Evolutionary conservation across 1,140 invertebrate species (phyloP).

Genomic region (Bactericera cockerelli): DNA sequence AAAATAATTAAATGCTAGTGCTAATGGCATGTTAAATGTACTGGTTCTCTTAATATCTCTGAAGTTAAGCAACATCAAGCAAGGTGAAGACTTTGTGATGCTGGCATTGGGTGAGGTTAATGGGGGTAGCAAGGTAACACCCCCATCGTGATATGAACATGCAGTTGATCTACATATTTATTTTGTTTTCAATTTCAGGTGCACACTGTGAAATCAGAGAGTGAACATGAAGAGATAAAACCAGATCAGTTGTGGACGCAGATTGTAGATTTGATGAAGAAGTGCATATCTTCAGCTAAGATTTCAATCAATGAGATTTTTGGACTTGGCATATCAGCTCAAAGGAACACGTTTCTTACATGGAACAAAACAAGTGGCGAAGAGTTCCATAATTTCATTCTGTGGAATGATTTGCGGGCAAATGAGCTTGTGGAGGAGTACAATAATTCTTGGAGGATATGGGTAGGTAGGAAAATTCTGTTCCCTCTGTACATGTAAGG

Average conservation of each 20-base stretch:
- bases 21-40: no score
- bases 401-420: conserved; percentile 87
- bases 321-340: conserved; percentile 72
- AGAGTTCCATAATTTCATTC: conserved; percentile 84
- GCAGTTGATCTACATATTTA: no score
- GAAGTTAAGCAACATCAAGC: no score
- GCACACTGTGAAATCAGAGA: conserved; percentile 44
- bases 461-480: conserved; percentile 37
- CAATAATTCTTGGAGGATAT: conserved; percentile 68
- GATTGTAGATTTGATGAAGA: conserved; percentile 47
- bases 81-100: no score
- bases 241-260: conserved; percentile 67
- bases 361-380: conserved; percentile 70
- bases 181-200: no score
- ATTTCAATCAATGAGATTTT: conserved; percentile 42
- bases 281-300: conserved; percentile 39
- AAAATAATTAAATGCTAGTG: no score
- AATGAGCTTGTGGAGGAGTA: conserved; percentile 61
- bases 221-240: conserved; percentile 73
- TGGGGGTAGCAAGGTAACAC: no score
- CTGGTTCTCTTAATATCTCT: no score
- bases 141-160: no score
- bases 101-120: no score
- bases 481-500: no score
- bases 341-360: conserved; percentile 72